A percentile compares a stretch with the other conserved stretches of the same genome.
phyloP scores from a whole-genome alignment of 1,140 invertebrate genomes.

The Papilio polyxenes region DNA sequence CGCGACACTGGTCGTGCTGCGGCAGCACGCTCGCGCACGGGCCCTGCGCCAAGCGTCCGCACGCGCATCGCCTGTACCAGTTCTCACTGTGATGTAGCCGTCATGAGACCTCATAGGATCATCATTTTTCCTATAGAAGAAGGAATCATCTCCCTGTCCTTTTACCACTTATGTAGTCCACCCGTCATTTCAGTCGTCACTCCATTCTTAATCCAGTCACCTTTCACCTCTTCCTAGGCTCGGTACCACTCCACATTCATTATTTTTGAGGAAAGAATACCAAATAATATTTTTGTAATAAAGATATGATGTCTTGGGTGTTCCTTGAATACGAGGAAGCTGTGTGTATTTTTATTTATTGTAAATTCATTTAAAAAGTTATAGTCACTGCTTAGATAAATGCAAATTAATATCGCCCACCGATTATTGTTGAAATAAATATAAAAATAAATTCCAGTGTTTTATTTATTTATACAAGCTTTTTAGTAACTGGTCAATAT shows the following conservation, averaged over 20 bases:
- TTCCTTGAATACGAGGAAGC: not conserved
- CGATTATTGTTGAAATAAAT: slow-evolving; percentile 4
- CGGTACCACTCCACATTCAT: too few species aligned
- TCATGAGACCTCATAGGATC: not conserved
- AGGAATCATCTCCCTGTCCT: too few species aligned
- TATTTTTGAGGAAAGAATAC: too few species aligned
- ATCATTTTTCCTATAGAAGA: too few species aligned
- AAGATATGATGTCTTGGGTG: not conserved
- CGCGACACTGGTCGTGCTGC: slow-evolving; percentile 91
- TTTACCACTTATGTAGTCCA: too few species aligned
- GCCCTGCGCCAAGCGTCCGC: slow-evolving; percentile 53
- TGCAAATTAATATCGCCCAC: not conserved
- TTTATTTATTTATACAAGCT: not conserved
- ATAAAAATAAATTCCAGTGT: not conserved
- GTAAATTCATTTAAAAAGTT: not conserved
- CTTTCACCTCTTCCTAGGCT: too few species aligned
- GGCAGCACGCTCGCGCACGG: slow-evolving; percentile 81
- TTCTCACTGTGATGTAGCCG: slow-evolving; percentile 74
- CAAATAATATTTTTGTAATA: not conserved
- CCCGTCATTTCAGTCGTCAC: too few species aligned
- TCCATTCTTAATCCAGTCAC: too few species aligned
- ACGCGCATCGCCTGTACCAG: slow-evolving; percentile 73
- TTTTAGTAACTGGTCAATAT: too few species aligned
- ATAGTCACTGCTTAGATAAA: not conserved
- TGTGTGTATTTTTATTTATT: not conserved